Conservation (phyloP, 2,888 invertebrate species). For the Hemaris fuciformis region DNA sequence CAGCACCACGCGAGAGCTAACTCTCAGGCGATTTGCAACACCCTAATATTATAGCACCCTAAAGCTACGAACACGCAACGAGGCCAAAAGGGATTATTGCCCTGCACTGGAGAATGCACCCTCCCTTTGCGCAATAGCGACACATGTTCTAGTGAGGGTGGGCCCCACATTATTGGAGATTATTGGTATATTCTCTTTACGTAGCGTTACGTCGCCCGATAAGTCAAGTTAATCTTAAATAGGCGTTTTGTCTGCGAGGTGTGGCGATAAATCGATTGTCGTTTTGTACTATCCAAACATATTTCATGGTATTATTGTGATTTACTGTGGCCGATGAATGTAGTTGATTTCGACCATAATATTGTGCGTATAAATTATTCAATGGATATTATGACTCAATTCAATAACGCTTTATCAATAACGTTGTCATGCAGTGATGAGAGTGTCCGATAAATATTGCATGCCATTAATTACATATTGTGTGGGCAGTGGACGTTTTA, state of each 20-base stretch:
- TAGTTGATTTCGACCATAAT: not conserved
- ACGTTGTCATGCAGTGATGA: not conserved
- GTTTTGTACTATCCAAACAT: not conserved
- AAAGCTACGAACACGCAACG: slow-evolving; percentile 58
- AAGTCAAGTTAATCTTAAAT: slow-evolving; percentile 66
- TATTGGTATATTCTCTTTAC: slow-evolving; percentile 71
- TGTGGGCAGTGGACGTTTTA: too few relatives aligned
- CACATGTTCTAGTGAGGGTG: slow-evolving; percentile 62
- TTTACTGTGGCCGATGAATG: not conserved
- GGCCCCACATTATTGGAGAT: slow-evolving; percentile 66
- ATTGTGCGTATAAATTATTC: not conserved
- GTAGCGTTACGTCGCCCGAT: slow-evolving; percentile 63
- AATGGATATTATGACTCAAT: not conserved
- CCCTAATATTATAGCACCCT: slow-evolving; percentile 33
- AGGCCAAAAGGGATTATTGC: slow-evolving; percentile 70
- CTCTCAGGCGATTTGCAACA: slow-evolving; percentile 44
- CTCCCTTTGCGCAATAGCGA: slow-evolving; percentile 51
- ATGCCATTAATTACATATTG: too few relatives aligned
- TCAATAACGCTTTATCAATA: not conserved
- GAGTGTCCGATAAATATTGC: too few relatives aligned
- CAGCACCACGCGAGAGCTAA: slow-evolving; percentile 43
- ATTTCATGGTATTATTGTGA: not conserved
- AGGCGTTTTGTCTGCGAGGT: slow-evolving; percentile 13
- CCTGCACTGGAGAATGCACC: slow-evolving; percentile 73
- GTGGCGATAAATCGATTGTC: slow-evolving; percentile 3